Conservation (phyloP, 2,797 vertebrate genomes). For the Martes flavigula region DNA sequence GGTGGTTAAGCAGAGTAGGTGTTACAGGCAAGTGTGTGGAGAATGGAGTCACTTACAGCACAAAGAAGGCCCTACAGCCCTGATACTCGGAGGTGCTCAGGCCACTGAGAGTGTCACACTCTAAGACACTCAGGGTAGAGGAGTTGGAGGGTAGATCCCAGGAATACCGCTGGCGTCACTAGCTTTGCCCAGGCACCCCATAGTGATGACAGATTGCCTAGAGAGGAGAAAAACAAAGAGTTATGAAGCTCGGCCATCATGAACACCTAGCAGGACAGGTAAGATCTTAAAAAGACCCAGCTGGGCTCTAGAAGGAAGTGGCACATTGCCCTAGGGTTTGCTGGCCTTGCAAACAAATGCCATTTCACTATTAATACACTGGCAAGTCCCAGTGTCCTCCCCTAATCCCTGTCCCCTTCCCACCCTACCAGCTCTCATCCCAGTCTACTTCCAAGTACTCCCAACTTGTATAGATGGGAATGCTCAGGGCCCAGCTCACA, state of each 20-base stretch:
- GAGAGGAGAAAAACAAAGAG: not conserved
- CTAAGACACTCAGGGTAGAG: constrained; percentile 78
- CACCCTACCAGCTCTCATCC: not conserved
- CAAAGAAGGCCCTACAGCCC: not conserved
- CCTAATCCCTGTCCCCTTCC: not conserved
- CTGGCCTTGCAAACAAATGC: not conserved
- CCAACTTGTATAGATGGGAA: not conserved
- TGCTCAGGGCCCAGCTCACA: not conserved
- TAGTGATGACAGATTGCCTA: not conserved
- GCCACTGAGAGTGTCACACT: constrained; percentile 79
- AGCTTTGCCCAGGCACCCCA: not conserved
- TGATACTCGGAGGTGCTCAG: constrained; percentile 50
- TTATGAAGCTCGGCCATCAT: not conserved
- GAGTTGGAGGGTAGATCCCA: not conserved
- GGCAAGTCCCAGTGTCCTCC: not conserved
- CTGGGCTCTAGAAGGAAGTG: not conserved
- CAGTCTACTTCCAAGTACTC: not conserved
- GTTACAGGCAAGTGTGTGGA: not conserved
- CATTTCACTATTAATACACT: not conserved
- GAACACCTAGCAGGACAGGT: not conserved
- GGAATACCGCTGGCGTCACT: not conserved
- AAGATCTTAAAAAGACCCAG: not conserved
- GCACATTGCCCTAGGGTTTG: not conserved
- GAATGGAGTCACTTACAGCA: not conserved
- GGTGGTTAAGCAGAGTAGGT: not conserved